phyloP scores from a whole-genome alignment of 2,113 vertebrate species.

The Cariama cristata region DNA sequence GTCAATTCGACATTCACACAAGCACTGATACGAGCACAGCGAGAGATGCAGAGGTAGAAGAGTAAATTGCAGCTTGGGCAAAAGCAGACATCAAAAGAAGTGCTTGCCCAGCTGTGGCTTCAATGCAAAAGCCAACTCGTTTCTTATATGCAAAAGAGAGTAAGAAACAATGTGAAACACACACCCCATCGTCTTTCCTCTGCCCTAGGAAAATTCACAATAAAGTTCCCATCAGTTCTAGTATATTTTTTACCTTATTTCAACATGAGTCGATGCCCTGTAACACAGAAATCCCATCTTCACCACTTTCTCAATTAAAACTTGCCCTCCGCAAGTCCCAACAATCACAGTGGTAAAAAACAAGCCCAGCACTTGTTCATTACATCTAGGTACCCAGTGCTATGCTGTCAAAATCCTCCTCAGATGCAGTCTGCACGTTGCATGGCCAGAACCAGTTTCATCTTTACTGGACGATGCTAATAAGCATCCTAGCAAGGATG shows the following conservation, averaged over 20 bases:
- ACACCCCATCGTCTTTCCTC: background rate
- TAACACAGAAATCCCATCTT: background rate
- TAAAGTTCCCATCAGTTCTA: background rate
- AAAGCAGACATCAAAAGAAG: background rate
- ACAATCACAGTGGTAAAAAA: background rate
- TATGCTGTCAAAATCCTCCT: background rate
- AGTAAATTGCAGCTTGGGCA: background rate
- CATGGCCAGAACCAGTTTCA: background rate
- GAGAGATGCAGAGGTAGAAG: background rate
- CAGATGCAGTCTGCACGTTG: background rate
- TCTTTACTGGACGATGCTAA: background rate
- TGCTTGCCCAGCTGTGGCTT: background rate
- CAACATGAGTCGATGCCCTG: background rate
- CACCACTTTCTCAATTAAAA: background rate
- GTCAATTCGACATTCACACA: accelerated
- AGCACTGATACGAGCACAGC: background rate
- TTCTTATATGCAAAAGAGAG: background rate
- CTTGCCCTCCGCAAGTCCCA: background rate
- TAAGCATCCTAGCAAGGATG: background rate
- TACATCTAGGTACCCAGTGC: background rate
- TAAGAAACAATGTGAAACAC: background rate
- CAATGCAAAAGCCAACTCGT: background rate
- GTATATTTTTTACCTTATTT: background rate
- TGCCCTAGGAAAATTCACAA: background rate
- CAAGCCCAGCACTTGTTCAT: background rate